Evolutionary conservation across 2,888 invertebrate species (phyloP).

Genomic region (Trachelus iudaicus): DNA sequence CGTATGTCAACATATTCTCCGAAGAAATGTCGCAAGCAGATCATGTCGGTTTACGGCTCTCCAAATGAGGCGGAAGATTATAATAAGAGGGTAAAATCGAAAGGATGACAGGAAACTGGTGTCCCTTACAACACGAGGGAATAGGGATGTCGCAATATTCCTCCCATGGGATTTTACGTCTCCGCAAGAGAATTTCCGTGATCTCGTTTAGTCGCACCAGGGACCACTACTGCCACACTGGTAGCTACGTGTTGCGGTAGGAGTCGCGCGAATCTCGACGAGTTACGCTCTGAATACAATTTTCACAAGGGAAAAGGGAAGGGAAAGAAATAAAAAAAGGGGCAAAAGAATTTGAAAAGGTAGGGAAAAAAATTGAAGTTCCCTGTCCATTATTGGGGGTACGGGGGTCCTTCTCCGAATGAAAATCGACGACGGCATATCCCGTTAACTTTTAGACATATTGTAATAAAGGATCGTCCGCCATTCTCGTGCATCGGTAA

Average conservation of each 20-base stretch:
- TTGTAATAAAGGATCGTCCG: not conserved
- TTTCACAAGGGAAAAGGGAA: not conserved
- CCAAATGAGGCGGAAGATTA: slow-evolving; percentile 11
- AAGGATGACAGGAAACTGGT: not conserved
- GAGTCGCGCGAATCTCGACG: not conserved
- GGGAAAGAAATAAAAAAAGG: not conserved
- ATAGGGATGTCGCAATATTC: not conserved
- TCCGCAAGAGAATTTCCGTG: not conserved
- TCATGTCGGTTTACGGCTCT: slow-evolving; percentile 8
- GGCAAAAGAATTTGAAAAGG: not conserved
- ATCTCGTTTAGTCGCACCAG: not conserved
- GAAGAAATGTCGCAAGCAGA: not conserved
- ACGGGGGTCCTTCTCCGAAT: not conserved
- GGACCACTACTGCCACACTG: not conserved
- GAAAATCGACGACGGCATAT: not conserved
- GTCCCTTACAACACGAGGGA: not conserved
- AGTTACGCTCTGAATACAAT: not conserved
- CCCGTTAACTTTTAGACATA: not conserved
- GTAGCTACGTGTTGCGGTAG: not conserved
- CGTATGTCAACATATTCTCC: not conserved
- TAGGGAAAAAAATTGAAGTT: not conserved
- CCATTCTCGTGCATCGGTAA: not conserved
- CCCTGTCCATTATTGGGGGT: not conserved
- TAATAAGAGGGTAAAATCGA: slow-evolving; percentile 16
- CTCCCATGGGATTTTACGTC: not conserved